These are phyloP conservation scores for Cephus cinctus DNA, from an alignment of 1,140 invertebrate species.

Conservation along the genomic window DNA sequence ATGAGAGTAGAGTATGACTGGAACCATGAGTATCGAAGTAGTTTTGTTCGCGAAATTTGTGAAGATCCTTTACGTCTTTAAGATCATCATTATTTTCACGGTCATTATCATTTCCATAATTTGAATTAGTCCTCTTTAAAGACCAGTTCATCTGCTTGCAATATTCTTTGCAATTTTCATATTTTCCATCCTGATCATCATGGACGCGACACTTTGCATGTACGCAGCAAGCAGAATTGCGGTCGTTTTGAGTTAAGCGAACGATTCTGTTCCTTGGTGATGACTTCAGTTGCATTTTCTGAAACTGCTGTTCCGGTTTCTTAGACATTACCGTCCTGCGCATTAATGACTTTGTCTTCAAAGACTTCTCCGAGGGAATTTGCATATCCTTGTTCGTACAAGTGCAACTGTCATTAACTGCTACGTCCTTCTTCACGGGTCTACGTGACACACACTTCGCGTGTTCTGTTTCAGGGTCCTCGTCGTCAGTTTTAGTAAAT, in stretches of 20 bases:
- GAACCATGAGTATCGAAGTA: conserved; percentile 50
- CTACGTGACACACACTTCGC: not conserved
- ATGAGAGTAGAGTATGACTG: conserved; percentile 23
- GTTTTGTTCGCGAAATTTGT: conserved; percentile 41
- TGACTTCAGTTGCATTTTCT: not conserved
- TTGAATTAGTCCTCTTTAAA: not conserved
- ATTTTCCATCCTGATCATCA: not conserved
- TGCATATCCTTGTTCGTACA: not conserved
- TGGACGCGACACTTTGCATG: not conserved
- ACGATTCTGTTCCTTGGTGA: not conserved
- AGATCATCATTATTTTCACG: not conserved
- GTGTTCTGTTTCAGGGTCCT: conserved; percentile 8
- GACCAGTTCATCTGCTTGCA: not conserved
- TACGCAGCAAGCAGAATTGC: not conserved
- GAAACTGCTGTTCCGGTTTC: not conserved
- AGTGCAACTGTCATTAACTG: not conserved
- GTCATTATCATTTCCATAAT: not conserved
- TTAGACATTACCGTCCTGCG: not conserved
- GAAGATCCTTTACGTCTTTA: conserved; percentile 21
- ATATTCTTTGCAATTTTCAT: too few relatives aligned
- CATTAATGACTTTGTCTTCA: not conserved
- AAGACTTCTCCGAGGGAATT: too few relatives aligned
- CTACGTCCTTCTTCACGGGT: not conserved
- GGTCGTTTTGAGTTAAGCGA: not conserved
- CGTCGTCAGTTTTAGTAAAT: not conserved